Conservation (phyloP, 2,888 invertebrate genomes). For the Athripsodes cinereus region DNA sequence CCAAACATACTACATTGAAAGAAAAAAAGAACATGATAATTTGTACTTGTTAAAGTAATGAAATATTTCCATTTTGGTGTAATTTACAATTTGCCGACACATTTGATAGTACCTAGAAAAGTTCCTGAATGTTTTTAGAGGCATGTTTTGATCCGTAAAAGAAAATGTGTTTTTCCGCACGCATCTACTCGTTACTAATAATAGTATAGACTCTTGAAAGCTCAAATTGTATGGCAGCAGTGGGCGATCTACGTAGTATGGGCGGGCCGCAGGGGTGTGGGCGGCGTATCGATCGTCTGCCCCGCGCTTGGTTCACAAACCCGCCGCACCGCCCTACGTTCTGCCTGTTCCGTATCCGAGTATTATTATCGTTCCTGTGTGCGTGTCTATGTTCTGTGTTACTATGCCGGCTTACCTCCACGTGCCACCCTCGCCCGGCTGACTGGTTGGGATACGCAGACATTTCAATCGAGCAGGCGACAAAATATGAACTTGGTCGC, state of each 20-base stretch:
- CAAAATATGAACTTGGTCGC: slow-evolving; percentile 1
- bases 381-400: background rate
- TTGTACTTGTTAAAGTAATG: too few species aligned
- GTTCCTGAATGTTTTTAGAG: too few species aligned
- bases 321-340: background rate
- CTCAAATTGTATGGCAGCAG: too few species aligned
- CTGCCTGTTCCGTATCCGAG: background rate
- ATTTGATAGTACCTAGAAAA: too few species aligned
- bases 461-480: background rate
- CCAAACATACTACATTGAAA: too few species aligned
- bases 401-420: background rate
- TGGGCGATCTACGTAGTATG: background rate
- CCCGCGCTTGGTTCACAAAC: background rate
- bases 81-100: too few species aligned
- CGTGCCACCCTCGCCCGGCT: background rate
- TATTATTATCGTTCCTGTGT: background rate
- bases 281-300: background rate
- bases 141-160: too few species aligned
- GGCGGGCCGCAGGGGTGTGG: background rate
- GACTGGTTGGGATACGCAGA: background rate
- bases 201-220: too few species aligned
- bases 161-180: too few species aligned
- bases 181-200: too few species aligned
- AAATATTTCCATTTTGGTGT: too few species aligned
- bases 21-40: too few species aligned